Evolutionary conservation across 2,888 invertebrate species (phyloP).

Genomic region (Watsonalla cultraria): DNA sequence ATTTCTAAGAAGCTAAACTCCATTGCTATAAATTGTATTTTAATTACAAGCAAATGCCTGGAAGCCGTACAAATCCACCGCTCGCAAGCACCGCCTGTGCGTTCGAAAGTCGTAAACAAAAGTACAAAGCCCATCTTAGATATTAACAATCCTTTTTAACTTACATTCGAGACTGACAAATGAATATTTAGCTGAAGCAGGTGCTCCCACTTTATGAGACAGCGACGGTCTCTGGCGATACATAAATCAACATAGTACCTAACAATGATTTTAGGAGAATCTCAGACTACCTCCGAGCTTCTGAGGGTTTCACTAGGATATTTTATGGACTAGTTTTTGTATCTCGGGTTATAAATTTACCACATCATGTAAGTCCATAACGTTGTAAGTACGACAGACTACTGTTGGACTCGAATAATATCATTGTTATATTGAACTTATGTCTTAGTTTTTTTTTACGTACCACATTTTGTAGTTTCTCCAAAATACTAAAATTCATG

Average conservation of each 20-base stretch:
- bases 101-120: conserved; percentile 10
- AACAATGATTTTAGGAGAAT: conserved; percentile 6
- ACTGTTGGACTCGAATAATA: too few species aligned
- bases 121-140: conserved; percentile 55
- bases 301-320: background rate
- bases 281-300: background rate
- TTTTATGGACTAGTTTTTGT: background rate
- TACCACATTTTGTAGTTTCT: too few species aligned
- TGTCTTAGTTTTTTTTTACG: too few species aligned
- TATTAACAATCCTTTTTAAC: conserved; percentile 73
- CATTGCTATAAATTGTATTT: background rate
- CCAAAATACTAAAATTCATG: too few species aligned
- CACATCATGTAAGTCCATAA: too few species aligned
- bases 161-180: conserved; percentile 67
- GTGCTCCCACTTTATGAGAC: conserved; percentile 43
- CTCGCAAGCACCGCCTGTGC: conserved; percentile 3
- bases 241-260: conserved; percentile 56
- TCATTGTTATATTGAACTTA: too few species aligned
- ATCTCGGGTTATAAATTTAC: background rate
- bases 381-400: too few species aligned
- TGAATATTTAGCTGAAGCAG: conserved; percentile 68
- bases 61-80: conserved; percentile 21
- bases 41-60: conserved; percentile 7
- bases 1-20: background rate
- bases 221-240: conserved; percentile 36